Conservation (phyloP, 1,140 invertebrate genomes). For the Hycleus phaleratus region DNA sequence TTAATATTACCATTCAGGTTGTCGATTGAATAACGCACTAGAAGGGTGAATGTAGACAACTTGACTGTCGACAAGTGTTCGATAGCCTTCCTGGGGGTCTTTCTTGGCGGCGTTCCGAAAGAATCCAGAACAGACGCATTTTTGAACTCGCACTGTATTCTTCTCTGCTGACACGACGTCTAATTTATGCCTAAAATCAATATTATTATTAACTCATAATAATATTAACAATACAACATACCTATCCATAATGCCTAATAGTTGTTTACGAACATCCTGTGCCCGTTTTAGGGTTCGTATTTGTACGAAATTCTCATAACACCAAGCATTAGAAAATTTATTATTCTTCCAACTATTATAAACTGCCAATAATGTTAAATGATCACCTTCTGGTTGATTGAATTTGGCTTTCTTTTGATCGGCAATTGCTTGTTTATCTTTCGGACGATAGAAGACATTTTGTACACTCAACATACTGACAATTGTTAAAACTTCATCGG, state of each 20-base stretch:
- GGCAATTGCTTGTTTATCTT: constrained; percentile 96
- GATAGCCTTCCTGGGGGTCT: constrained; percentile 98
- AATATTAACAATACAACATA: too few species aligned
- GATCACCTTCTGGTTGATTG: constrained; percentile 97
- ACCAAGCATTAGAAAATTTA: constrained; percentile 99
- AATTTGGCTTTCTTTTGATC: constrained; percentile 99
- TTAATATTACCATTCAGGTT: constrained; percentile 85
- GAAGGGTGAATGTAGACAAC: constrained; percentile 99
- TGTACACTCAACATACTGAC: constrained; percentile 99
- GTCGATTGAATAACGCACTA: constrained; percentile 93
- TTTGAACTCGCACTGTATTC: constrained; percentile 92
- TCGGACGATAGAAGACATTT: constrained; percentile 95
- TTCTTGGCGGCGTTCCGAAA: constrained; percentile 99
- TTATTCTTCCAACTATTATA: constrained; percentile 99
- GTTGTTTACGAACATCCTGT: constrained; percentile 97
- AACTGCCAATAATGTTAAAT: constrained; percentile 93
- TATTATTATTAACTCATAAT: too few species aligned
- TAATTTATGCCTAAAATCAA: constrained; percentile 69
- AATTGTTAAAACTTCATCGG: constrained; percentile 96
- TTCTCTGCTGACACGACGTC: constrained; percentile 96
- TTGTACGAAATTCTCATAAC: constrained; percentile 99
- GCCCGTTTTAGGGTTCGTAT: constrained; percentile 93
- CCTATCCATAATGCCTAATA: constrained; percentile 94
- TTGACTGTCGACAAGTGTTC: constrained; percentile 95
- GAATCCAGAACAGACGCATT: constrained; percentile 98